These are phyloP conservation scores for Mus pahari DNA, from an alignment of 2,113 vertebrate species.

Conservation along the genomic window DNA sequence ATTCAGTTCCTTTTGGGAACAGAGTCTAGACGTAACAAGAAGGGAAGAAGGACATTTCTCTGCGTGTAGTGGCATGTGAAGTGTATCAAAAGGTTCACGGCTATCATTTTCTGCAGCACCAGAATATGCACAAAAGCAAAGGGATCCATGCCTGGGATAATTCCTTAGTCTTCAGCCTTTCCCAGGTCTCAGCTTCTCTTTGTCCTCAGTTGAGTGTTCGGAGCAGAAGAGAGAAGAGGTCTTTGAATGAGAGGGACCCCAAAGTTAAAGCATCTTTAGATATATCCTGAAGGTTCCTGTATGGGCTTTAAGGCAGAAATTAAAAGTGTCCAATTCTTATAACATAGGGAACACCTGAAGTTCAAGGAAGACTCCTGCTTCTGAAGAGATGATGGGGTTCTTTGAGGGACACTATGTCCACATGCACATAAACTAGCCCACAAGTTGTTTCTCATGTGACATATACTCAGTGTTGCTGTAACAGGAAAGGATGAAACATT, in stretches of 20 bases:
- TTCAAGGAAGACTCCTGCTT: neutral
- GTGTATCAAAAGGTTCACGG: neutral
- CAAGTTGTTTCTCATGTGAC: neutral
- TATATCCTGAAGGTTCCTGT: neutral
- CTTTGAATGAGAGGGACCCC: neutral
- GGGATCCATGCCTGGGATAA: rapidly evolving
- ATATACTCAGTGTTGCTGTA: neutral
- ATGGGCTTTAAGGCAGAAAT: neutral
- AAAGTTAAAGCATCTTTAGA: neutral
- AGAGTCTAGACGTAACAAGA: neutral
- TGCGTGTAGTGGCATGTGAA: neutral
- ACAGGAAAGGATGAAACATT: neutral
- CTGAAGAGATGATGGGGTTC: neutral
- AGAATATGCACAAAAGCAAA: neutral
- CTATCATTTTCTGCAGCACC: neutral
- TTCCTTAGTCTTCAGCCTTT: neutral
- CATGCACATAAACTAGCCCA: neutral
- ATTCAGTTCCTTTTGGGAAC: neutral
- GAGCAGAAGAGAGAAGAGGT: neutral
- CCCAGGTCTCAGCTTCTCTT: neutral
- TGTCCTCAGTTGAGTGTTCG: neutral
- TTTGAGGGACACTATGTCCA: neutral
- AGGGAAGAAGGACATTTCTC: neutral
- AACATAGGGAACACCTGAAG: neutral
- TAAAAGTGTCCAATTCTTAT: neutral